phyloP scores from a whole-genome alignment of 2,797 vertebrate species.

The Sebastes minor region DNA sequence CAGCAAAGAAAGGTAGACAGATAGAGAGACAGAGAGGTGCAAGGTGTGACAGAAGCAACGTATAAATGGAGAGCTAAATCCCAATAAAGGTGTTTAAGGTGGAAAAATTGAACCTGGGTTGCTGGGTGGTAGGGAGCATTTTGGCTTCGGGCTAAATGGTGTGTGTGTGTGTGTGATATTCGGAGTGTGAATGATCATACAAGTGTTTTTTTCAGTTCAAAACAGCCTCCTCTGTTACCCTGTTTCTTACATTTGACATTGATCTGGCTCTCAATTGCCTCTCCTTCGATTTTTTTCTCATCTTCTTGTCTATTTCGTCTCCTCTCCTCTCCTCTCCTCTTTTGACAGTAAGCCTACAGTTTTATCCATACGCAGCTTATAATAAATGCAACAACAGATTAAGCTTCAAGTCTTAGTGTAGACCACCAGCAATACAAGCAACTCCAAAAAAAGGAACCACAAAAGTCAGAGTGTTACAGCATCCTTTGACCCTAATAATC shows the following conservation, averaged over 20 bases:
- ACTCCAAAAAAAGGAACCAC: conserved; percentile 16
- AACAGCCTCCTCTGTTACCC: neutral
- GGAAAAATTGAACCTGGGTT: conserved; percentile 1
- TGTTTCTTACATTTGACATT: conserved; percentile 18
- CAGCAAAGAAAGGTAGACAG: conserved; percentile 36
- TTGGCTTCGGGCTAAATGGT: conserved; percentile 12
- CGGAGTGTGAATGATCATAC: conserved; percentile 12
- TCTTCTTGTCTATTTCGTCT: neutral
- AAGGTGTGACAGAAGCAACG: conserved; percentile 23
- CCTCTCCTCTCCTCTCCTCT: neutral
- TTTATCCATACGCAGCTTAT: conserved; percentile 28
- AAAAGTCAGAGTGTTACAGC: conserved; percentile 10
- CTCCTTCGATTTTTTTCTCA: neutral
- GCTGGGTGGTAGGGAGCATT: conserved; percentile 2
- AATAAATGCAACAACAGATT: conserved; percentile 34
- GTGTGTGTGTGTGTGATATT: neutral
- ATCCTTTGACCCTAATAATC: conserved; percentile 36
- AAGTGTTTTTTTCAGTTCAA: conserved; percentile 22
- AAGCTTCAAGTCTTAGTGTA: conserved; percentile 13
- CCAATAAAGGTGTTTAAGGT: conserved; percentile 6
- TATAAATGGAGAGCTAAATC: conserved; percentile 25
- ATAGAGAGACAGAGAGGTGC: neutral
- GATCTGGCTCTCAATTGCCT: conserved; percentile 13
- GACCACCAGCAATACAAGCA: conserved; percentile 11
- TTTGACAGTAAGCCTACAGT: conserved; percentile 27